Base-by-base conservation (phyloP, 2,113 vertebrate genomes). In the Lanius ludovicianus region DNA sequence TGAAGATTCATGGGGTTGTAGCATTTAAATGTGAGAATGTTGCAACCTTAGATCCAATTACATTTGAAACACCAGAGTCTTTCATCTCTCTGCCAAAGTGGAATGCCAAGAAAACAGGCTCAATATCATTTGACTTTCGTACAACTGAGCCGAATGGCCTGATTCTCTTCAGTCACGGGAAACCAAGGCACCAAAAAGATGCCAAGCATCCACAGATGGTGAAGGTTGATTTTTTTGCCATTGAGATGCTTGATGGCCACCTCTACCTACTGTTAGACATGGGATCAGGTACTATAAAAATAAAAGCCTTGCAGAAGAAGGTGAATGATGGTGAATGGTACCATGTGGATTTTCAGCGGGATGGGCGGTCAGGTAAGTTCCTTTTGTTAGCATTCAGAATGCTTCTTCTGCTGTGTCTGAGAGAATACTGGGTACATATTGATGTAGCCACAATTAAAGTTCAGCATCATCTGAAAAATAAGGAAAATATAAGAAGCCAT, bases 311-410 rank as follows among this genome's bases (percentile, higher is more conserved):
- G 42, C 99, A 99, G 95, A 99, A 99, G 97, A 99, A 99, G 84
- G 99, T 99, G 89, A 99, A 99, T 97, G 99, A 99, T 50, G 99
- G 99, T 63, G 99, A 99, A 97, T 99, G 99, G 99, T 99, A 99
- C 97, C 99, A 99, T 8, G 99, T 99, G 90, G 99, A 99, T 96
- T 99, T 99, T 95, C 99, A 99, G 93, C 98, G 99, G 52, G 99
- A 99, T 9, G 99, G 99, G 87, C 98, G 99, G 92, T 99, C 99
- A 98, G 99, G 99, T 99, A 98, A 95, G 62, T 46, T 85, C 53
- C 37, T 73, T 65, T 56, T 71, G 44, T 68, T 50, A 44, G 13
- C 56, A 31, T 85, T 49, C 16, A 82, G 1, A 68, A 71, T 56
- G 6, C 1, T 13, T 84, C n/a, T 19, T 31, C 25, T 31, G 44